Conservation (phyloP, 2,797 vertebrate genomes). For the Pygocentrus nattereri region DNA sequence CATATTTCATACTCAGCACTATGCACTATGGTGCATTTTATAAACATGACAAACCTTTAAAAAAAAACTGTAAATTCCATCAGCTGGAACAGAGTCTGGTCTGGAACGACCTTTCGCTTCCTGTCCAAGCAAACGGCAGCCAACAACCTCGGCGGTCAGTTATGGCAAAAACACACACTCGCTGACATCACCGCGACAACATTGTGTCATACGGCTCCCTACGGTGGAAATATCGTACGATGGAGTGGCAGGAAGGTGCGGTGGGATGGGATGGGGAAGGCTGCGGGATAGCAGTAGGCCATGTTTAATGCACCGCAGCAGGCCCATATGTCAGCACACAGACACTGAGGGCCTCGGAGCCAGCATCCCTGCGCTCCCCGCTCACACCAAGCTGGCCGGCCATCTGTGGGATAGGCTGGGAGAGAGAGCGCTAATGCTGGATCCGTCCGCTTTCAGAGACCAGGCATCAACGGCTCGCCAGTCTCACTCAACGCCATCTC, state of each 20-base stretch:
- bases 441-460: conserved; percentile 63
- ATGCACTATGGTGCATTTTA: no score
- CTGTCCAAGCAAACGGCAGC: conserved; percentile 71
- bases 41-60: neutral
- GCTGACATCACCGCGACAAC: conserved; percentile 47
- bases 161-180: conserved; percentile 11
- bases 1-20: no score
- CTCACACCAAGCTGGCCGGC: conserved; percentile 76
- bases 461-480: conserved; percentile 13
- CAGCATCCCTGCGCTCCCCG: conserved; percentile 74
- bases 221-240: conserved; percentile 35
- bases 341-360: conserved; percentile 71
- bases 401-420: conserved; percentile 75
- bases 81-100: conserved; percentile 1
- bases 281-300: conserved; percentile 68
- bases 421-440: conserved; percentile 61
- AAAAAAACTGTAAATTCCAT: neutral
- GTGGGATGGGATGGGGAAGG: conserved; percentile 42
- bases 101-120: conserved; percentile 91
- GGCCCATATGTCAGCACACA: conserved; percentile 80
- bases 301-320: conserved; percentile 77
- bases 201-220: conserved; percentile 39
- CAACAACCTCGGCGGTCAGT: conserved; percentile 25
- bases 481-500: conserved; percentile 17
- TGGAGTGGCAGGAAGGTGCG: conserved; percentile 24